Evolutionary conservation across 2,888 invertebrate species (phyloP).

Genomic region (Andrena minutula): DNA sequence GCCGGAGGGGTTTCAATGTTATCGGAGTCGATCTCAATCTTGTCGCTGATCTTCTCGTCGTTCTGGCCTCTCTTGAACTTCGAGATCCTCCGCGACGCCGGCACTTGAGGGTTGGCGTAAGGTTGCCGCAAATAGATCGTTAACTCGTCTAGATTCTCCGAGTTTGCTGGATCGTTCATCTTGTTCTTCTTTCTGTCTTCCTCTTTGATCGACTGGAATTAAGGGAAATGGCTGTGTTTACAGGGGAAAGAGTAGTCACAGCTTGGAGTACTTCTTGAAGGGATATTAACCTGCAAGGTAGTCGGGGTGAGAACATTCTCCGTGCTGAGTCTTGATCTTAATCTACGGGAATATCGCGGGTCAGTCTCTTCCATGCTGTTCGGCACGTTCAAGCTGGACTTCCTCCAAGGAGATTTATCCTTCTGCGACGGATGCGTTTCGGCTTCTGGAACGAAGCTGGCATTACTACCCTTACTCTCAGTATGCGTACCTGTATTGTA

Average conservation of each 20-base stretch:
- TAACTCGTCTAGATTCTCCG: constrained; percentile 78
- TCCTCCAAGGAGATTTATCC: constrained; percentile 92
- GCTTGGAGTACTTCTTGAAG: no score
- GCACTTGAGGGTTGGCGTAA: constrained; percentile 61
- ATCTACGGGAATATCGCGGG: constrained; percentile 85
- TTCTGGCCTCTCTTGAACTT: constrained; percentile 73
- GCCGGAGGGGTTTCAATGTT: constrained; percentile 96
- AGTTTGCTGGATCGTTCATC: constrained; percentile 63
- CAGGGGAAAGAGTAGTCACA: background rate
- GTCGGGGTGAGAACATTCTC: constrained; percentile 82
- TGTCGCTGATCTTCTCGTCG: constrained; percentile 86
- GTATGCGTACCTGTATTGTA: background rate
- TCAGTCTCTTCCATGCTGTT: constrained; percentile 89
- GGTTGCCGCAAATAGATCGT: constrained; percentile 83
- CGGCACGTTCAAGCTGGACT: constrained; percentile 89
- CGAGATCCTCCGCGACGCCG: constrained; percentile 74
- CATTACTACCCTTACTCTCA: background rate
- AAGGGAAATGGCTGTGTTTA: background rate
- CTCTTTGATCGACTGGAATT: constrained; percentile 81
- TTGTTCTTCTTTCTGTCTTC: constrained; percentile 83
- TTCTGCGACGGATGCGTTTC: constrained; percentile 88
- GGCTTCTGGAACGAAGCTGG: constrained; percentile 86
- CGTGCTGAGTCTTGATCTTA: constrained; percentile 83
- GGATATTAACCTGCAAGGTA: constrained; percentile 82
- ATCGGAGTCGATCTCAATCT: constrained; percentile 94